Evolutionary conservation across 1,140 invertebrate genomes (phyloP).

Genomic region (Leptinotarsa defecta): DNA sequence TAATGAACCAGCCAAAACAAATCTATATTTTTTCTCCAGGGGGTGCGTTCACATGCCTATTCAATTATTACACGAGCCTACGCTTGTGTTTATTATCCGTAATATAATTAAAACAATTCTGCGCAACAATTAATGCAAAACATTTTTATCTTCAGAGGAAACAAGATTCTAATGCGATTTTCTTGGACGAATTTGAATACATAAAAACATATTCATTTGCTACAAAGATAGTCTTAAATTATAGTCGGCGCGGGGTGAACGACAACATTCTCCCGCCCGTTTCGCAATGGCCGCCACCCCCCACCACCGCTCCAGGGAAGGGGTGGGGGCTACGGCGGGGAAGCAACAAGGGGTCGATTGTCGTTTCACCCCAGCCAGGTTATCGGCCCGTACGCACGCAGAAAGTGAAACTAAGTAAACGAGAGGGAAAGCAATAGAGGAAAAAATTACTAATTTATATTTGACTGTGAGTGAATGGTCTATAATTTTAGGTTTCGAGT

Average conservation of each 20-base stretch:
- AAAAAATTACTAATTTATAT: constrained; percentile 4
- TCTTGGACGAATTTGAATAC: neutral
- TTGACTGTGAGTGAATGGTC: neutral
- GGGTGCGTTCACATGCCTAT: too few relatives aligned
- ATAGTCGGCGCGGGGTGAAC: constrained; percentile 23
- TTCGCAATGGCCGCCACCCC: constrained; percentile 23
- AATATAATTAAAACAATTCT: too few relatives aligned
- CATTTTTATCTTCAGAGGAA: neutral
- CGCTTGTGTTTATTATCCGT: too few relatives aligned
- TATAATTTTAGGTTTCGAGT: neutral
- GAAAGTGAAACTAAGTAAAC: constrained; percentile 25
- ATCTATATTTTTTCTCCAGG: too few relatives aligned
- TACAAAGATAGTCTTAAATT: constrained; percentile 24
- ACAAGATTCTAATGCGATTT: constrained; percentile 6
- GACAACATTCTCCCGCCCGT: constrained; percentile 24
- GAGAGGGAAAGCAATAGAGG: neutral
- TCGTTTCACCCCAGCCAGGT: constrained; percentile 11
- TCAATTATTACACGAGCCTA: too few relatives aligned
- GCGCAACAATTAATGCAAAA: neutral
- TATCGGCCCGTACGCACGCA: constrained; percentile 12
- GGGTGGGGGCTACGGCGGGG: constrained; percentile 4
- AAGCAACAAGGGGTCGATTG: constrained; percentile 17
- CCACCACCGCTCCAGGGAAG: neutral
- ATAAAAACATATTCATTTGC: constrained; percentile 16
- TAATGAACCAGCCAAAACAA: too few relatives aligned